Base-by-base conservation (phyloP, 2,113 vertebrate species). In the Sardina pilchardus region DNA sequence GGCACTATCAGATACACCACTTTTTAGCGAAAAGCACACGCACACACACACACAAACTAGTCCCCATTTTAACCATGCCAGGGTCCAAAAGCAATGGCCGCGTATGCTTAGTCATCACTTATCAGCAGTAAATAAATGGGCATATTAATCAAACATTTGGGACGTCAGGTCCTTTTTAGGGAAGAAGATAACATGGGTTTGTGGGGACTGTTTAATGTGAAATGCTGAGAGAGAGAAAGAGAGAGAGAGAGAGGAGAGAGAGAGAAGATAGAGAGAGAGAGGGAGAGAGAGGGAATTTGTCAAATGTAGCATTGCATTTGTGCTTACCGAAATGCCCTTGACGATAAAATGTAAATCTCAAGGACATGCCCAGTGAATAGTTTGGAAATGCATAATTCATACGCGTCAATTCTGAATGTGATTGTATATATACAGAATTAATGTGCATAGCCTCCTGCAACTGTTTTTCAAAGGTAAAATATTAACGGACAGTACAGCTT, bases 321-420 rank as follows among this genome's bases (percentile, higher is more conserved):
- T 90, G 90, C 88, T 87, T 90, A 86, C 90, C 90, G 88, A 88
- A 90, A 87, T 87, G 92, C 91, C 93, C 94, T 95, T 94, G 94
- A 94, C 93, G 94, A 94, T 93, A 93, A 94, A 94, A 95, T 95
- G 94, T 94, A 95, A 95, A 95, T 95, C 93, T 90, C 94, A 95
- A 94, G 94, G 94, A 93, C 91, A 85, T 91, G 91, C 91, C 92
- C 91, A 91, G 93, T 93, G 93, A 93, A 94, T 91, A 91, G 89
- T 93, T 91, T 90, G 85, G 84, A 89, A 93, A 95, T 95, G 93
- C 93, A 95, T 95, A 93, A 95, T 95, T 95, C 94, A 95, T 95
- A 92, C 45, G 88, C 86, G 86, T 92, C 89, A 91, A 90, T 93
- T 92, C 93, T 91, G 87, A 91, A 91, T 93, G 90, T 91, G 88